phyloP scores from a whole-genome alignment of 2,113 vertebrate genomes.

The Oncorhynchus kisutch region DNA sequence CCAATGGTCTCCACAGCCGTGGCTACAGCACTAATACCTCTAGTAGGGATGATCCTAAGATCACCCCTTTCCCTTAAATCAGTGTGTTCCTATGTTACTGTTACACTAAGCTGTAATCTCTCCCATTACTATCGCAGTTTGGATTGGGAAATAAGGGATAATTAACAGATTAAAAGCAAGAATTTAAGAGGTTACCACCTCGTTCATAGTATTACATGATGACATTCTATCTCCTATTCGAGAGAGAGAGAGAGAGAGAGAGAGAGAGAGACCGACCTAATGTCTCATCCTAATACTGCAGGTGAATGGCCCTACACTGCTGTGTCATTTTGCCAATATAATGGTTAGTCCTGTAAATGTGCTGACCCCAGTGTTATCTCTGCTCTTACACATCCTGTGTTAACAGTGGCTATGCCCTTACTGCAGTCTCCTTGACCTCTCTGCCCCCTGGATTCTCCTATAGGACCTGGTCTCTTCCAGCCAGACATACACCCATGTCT shows the following conservation, averaged over 20 bases:
- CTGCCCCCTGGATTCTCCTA: conserved; percentile 20
- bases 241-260: too few species aligned
- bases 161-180: too few species aligned
- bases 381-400: conserved; percentile 24
- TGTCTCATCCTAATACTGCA: too few species aligned
- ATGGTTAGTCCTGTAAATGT: conserved; percentile 7
- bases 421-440: conserved; percentile 54
- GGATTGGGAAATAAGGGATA: too few species aligned
- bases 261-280: too few species aligned
- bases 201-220: too few species aligned
- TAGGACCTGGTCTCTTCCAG: background rate
- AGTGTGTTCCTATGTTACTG: conserved; percentile 49
- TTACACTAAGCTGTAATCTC: conserved; percentile 54
- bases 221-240: too few species aligned
- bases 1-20: conserved; percentile 56
- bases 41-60: conserved; percentile 24
- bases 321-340: conserved; percentile 8
- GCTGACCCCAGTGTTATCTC: conserved; percentile 18
- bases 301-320: background rate
- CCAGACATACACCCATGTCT: background rate
- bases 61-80: conserved; percentile 58
- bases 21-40: conserved; percentile 49
- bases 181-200: too few species aligned
- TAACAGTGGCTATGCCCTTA: conserved; percentile 42
- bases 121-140: conserved; percentile 33